phyloP scores from a whole-genome alignment of 2,797 vertebrate species.

The Macropodus opercularis region DNA sequence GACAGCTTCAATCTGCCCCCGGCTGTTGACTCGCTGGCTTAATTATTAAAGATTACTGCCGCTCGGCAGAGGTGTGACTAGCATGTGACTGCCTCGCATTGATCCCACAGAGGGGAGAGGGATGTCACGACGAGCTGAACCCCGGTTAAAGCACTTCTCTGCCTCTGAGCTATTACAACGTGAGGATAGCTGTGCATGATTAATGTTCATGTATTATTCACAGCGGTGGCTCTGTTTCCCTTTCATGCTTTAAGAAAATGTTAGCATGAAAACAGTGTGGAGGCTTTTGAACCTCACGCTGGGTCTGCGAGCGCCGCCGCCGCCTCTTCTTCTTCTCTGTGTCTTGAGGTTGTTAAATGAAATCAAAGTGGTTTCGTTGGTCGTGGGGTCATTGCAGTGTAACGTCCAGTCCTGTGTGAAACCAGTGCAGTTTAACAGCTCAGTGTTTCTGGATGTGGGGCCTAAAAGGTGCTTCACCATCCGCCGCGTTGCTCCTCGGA shows the following conservation, averaged over 20 bases:
- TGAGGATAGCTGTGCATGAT: constrained; percentile 55
- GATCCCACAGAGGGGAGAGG: constrained; percentile 26
- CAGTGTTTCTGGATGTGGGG: background rate
- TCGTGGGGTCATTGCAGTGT: background rate
- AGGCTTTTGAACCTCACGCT: constrained; percentile 59
- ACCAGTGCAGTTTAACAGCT: constrained; percentile 3
- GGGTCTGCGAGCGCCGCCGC: constrained; percentile 19
- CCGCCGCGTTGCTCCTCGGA: constrained; percentile 18
- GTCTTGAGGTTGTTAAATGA: constrained; percentile 17
- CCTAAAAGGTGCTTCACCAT: too few species aligned
- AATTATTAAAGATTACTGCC: constrained; percentile 50
- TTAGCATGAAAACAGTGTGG: constrained; percentile 56
- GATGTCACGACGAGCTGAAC: constrained; percentile 58
- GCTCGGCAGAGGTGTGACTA: constrained; percentile 50
- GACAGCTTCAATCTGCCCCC: constrained; percentile 8
- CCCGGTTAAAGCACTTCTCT: constrained; percentile 17
- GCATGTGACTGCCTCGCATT: constrained; percentile 46
- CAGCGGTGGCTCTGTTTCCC: constrained; percentile 34
- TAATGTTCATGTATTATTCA: constrained; percentile 73
- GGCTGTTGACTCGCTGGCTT: constrained; percentile 41
- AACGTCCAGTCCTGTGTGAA: background rate
- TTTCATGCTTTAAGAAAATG: constrained; percentile 68
- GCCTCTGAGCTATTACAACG: constrained; percentile 52
- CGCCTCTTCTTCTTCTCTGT: background rate
- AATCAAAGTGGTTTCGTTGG: constrained; percentile 15